Percentiles rank a stretch among this genome's conserved stretches.
phyloP scores from a whole-genome alignment of 2,113 vertebrate species.

The Protobothrops mucrosquamatus region DNA sequence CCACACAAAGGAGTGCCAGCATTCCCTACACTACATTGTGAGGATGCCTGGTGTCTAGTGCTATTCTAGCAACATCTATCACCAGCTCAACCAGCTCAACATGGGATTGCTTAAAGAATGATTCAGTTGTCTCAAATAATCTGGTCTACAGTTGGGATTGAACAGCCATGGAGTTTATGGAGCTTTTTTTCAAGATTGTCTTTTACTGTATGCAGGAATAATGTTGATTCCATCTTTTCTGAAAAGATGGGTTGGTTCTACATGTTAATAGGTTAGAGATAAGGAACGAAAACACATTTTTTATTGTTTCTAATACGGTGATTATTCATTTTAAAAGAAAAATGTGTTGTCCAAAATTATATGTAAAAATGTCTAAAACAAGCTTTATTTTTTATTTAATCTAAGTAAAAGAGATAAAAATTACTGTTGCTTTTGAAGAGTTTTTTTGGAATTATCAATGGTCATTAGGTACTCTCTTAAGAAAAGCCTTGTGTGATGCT shows the following conservation, averaged over 20 bases:
- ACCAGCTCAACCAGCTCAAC: slow-evolving; percentile 25
- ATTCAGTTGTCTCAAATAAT: slow-evolving; percentile 39
- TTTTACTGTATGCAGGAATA: slow-evolving; percentile 32
- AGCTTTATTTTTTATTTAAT: slow-evolving; percentile 61
- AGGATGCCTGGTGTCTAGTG: slow-evolving; percentile 21
- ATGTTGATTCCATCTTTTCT: slow-evolving; percentile 26
- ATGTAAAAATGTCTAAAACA: slow-evolving; percentile 41
- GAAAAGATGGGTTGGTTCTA: slow-evolving; percentile 44
- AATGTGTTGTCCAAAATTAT: slow-evolving; percentile 51
- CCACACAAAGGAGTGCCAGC: slow-evolving; percentile 20
- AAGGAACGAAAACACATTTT: slow-evolving; percentile 50
- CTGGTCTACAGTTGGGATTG: slow-evolving; percentile 18
- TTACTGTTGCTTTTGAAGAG: background rate
- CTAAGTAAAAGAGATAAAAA: slow-evolving; percentile 64
- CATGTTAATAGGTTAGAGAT: slow-evolving; percentile 42
- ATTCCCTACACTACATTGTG: slow-evolving; percentile 19
- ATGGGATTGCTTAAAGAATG: slow-evolving; percentile 38
- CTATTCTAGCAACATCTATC: slow-evolving; percentile 19
- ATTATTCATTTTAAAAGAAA: slow-evolving; percentile 53
- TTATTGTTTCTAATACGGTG: slow-evolving; percentile 53
- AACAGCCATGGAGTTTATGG: background rate
- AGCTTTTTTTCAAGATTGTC: slow-evolving; percentile 17
- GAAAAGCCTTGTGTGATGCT: slow-evolving; percentile 24
- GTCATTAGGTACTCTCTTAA: slow-evolving; percentile 16
- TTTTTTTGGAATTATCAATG: slow-evolving; percentile 31